Base-by-base conservation (phyloP, 2,888 invertebrate genomes). In the Phragmatobia fuliginosa region DNA sequence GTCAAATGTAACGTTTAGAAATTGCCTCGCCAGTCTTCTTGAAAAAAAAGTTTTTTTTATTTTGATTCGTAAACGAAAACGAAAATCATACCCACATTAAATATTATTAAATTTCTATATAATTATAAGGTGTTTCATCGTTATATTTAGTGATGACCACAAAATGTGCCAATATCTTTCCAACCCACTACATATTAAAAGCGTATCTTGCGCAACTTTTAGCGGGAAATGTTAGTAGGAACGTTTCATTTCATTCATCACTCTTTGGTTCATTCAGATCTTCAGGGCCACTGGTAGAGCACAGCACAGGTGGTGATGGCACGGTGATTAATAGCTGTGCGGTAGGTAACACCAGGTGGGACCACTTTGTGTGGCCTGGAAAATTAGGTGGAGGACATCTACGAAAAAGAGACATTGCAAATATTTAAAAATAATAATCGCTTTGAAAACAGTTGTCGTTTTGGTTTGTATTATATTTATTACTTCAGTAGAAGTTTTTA, bases 161-260 rank as follows among this genome's bases (percentile, higher is more conserved):
- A 28, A 28, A 11, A 56, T 70, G 16, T 18, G 79, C 66, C 71
- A 79, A 74, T 72, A 62, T 59, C 16, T 52, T 68, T 45, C 25
- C 62, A 68, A 41, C 72, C 58, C n/a, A 38, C 60, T 83, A 62
- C 72, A 76, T 67, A 14, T 73, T 72, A 66, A 71, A 79, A 74
- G n/a, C 81, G 83, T 81, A 80, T 76, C 81, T 87, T 86, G 74
- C 82, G 79, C 82, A 85, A 86, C 68, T 64, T 72, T 80, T 86
- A 81, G 82, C 73, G 78, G 80, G 87, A 86, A 86, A 71, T 73
- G 71, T 70, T 68, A 76, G 71, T 76, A 74, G 80, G 79, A 81
- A 73, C 77, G 78, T 68, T 85, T 86, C 87, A 87, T 68, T 85
- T 86, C 87, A 87, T 87, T 87, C 88, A 88, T 84, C 83, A 84